Percentiles rank a stretch among this genome's conserved stretches.
These are phyloP conservation scores for Limnephilus auricula DNA, from an alignment of 2,888 invertebrate genomes.

Conservation along the genomic window DNA sequence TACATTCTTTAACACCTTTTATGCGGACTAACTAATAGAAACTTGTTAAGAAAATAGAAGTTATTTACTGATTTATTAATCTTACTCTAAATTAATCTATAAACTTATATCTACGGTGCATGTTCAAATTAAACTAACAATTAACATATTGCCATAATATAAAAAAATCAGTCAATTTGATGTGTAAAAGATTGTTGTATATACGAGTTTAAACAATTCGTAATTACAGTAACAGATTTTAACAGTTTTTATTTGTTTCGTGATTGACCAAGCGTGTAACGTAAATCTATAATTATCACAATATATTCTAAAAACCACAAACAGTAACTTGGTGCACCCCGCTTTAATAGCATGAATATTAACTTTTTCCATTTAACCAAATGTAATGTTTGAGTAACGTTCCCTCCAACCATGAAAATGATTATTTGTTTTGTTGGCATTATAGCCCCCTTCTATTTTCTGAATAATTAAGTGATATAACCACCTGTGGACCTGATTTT, in stretches of 20 bases:
- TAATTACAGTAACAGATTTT: too few relatives aligned
- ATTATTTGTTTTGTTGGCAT: slow-evolving; percentile 27
- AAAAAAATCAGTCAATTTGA: neutral
- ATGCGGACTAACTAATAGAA: too few relatives aligned
- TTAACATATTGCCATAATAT: neutral
- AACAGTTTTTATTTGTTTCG: neutral
- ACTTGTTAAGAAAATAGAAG: too few relatives aligned
- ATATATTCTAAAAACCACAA: neutral
- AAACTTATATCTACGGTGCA: neutral
- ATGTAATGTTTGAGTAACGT: neutral
- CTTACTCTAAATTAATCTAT: neutral
- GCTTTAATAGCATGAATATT: neutral
- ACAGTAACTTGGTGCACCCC: neutral
- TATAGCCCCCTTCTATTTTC: neutral
- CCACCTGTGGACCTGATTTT: slow-evolving; percentile 29
- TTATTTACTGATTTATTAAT: neutral
- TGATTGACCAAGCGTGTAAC: neutral
- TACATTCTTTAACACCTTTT: too few relatives aligned
- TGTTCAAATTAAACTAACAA: neutral
- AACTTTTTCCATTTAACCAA: neutral
- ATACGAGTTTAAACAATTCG: neutral
- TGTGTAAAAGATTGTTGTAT: neutral
- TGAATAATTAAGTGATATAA: neutral
- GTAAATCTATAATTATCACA: neutral
- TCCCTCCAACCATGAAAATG: neutral